These are phyloP conservation scores for Trichomalopsis sarcophagae DNA, from an alignment of 1,140 invertebrate species.

Conservation along the genomic window DNA sequence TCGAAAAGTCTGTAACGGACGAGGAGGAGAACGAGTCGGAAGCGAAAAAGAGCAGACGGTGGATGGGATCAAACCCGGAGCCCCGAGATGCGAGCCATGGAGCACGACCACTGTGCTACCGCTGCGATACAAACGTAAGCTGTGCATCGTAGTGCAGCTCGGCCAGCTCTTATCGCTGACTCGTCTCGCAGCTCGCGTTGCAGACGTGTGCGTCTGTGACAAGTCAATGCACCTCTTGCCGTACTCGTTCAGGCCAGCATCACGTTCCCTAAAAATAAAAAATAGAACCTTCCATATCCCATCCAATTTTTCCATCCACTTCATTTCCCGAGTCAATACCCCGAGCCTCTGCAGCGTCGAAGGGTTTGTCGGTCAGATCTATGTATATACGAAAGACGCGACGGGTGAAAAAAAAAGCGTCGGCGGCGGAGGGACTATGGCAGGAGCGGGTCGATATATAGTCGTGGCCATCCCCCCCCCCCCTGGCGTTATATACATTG, in stretches of 20 bases:
- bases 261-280: not conserved
- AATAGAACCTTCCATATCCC: not conserved
- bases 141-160: too few relatives aligned
- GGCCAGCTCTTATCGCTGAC: too few relatives aligned
- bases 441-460: slow-evolving; percentile 14
- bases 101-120: too few relatives aligned
- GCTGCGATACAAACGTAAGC: too few relatives aligned
- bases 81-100: too few relatives aligned
- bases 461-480: not conserved
- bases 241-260: not conserved
- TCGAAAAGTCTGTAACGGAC: too few relatives aligned
- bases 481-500: not conserved
- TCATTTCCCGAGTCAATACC: not conserved
- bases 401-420: slow-evolving; percentile 1
- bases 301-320: not conserved
- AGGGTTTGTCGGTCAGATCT: slow-evolving; percentile 26
- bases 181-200: too few relatives aligned
- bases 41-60: too few relatives aligned
- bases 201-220: too few relatives aligned
- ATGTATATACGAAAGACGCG: slow-evolving; percentile 12
- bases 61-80: too few relatives aligned
- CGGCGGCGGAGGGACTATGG: not conserved
- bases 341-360: not conserved
- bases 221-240: not conserved
- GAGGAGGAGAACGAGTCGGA: too few relatives aligned